These are phyloP conservation scores for Nephotettix cincticeps DNA, from an alignment of 1,140 invertebrate genomes.

Conservation along the genomic window DNA sequence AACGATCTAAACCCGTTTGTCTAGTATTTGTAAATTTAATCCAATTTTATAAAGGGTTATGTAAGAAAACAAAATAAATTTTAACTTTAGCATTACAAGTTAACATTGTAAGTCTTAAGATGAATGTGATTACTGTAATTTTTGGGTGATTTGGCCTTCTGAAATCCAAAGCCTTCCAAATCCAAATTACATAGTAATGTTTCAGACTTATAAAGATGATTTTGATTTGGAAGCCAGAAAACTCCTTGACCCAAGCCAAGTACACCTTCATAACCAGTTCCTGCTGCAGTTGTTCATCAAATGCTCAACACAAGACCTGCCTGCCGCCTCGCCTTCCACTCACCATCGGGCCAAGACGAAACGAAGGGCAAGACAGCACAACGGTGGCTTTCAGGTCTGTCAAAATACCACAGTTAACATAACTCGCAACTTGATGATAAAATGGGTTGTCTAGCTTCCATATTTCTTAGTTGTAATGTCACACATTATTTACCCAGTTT, in stretches of 20 bases:
- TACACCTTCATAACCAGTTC: slow-evolving; percentile 82
- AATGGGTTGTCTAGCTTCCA: no score
- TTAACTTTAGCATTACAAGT: not conserved
- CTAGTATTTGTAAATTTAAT: not conserved
- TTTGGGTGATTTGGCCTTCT: not conserved
- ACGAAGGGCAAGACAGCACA: slow-evolving; percentile 49
- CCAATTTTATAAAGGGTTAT: no score
- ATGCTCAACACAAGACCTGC: slow-evolving; percentile 64
- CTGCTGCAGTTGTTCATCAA: slow-evolving; percentile 75
- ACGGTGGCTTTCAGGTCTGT: slow-evolving; percentile 65
- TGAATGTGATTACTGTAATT: not conserved
- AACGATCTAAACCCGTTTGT: no score
- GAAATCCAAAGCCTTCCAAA: not conserved
- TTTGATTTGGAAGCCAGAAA: slow-evolving; percentile 74
- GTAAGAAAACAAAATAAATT: no score
- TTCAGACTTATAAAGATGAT: slow-evolving; percentile 69
- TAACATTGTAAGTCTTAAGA: not conserved
- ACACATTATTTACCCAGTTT: no score
- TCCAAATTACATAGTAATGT: slow-evolving; percentile 22
- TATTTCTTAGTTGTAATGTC: no score
- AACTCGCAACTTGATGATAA: no score
- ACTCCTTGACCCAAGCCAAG: slow-evolving; percentile 65
- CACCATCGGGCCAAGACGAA: slow-evolving; percentile 36
- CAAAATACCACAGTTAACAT: no score
- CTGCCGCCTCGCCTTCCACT: slow-evolving; percentile 49